phyloP scores from a whole-genome alignment of 2,797 vertebrate genomes.

The Cossypha niveicapilla region DNA sequence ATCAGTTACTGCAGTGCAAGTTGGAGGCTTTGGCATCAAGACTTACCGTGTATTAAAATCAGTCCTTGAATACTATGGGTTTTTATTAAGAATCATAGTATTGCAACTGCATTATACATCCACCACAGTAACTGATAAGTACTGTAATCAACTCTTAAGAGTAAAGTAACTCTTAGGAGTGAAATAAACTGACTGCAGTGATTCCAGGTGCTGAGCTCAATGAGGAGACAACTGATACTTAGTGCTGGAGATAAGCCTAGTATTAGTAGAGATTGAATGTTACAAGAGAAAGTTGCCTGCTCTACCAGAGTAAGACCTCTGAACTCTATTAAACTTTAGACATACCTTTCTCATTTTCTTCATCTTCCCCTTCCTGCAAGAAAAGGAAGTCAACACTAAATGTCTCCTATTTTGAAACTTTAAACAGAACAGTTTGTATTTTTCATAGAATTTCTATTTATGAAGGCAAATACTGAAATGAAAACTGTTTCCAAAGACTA shows the following conservation, averaged over 20 bases:
- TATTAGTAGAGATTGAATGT: constrained; percentile 53
- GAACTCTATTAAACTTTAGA: constrained; percentile 73
- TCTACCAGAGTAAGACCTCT: constrained; percentile 44
- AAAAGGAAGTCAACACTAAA: constrained; percentile 72
- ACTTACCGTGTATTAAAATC: constrained; percentile 70
- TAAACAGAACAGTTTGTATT: neutral
- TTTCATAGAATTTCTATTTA: neutral
- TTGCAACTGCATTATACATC: neutral
- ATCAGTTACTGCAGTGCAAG: constrained; percentile 74
- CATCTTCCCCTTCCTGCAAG: constrained; percentile 89
- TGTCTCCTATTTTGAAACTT: neutral
- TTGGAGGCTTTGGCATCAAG: neutral
- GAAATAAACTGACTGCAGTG: constrained; percentile 60
- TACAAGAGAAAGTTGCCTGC: constrained; percentile 47
- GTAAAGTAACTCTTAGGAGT: constrained; percentile 60
- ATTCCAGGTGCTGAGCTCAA: constrained; percentile 55
- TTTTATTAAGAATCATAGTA: constrained; percentile 48
- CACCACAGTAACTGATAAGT: constrained; percentile 70
- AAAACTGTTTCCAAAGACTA: neutral
- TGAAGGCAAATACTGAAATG: neutral
- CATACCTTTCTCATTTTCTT: constrained; percentile 97
- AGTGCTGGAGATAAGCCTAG: constrained; percentile 65
- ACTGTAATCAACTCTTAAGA: constrained; percentile 51
- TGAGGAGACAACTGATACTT: constrained; percentile 40
- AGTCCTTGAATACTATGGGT: constrained; percentile 39